Evolutionary conservation across 2,797 vertebrate species (phyloP).

Genomic region (Melanotaenia nigrans): DNA sequence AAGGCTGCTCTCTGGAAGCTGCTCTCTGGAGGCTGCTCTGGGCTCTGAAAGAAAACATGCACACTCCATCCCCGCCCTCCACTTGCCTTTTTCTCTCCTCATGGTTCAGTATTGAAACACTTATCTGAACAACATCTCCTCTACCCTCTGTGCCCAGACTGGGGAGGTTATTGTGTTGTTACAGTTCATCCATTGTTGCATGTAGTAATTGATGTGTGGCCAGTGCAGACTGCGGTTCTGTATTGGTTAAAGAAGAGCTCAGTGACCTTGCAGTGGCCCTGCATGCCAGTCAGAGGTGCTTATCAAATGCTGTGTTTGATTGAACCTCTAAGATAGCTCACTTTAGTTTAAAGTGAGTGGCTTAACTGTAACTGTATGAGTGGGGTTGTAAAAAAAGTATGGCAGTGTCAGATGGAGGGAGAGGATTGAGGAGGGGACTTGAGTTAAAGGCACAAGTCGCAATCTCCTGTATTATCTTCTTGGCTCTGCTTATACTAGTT

Average conservation of each 20-base stretch:
- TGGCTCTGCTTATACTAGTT: slow-evolving; percentile 44
- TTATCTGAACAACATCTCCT: slow-evolving; percentile 67
- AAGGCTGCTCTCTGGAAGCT: slow-evolving; percentile 63
- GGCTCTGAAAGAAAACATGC: slow-evolving; percentile 62
- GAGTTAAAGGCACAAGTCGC: slow-evolving; percentile 44
- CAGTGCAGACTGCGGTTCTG: slow-evolving; percentile 35
- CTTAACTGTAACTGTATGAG: slow-evolving; percentile 36
- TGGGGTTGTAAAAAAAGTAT: background rate
- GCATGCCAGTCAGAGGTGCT: slow-evolving; percentile 62
- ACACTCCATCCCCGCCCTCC: slow-evolving; percentile 29
- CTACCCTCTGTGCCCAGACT: slow-evolving; percentile 43
- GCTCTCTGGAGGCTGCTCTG: slow-evolving; percentile 61
- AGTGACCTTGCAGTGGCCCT: slow-evolving; percentile 62
- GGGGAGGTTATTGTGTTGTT: slow-evolving; percentile 63
- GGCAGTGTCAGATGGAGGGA: slow-evolving; percentile 32
- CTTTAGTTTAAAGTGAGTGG: slow-evolving; percentile 53
- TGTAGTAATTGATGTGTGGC: slow-evolving; percentile 58
- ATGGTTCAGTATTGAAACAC: slow-evolving; percentile 56
- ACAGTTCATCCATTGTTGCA: slow-evolving; percentile 67
- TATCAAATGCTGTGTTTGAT: slow-evolving; percentile 71
- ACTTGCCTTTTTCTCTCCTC: slow-evolving; percentile 49
- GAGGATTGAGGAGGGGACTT: slow-evolving; percentile 6
- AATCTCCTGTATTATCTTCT: slow-evolving; percentile 58
- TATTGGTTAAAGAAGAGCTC: slow-evolving; percentile 48
- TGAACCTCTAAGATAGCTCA: slow-evolving; percentile 62